These are phyloP conservation scores for Brachymystax lenok DNA, from an alignment of 2,797 vertebrate genomes.

Conservation along the genomic window DNA sequence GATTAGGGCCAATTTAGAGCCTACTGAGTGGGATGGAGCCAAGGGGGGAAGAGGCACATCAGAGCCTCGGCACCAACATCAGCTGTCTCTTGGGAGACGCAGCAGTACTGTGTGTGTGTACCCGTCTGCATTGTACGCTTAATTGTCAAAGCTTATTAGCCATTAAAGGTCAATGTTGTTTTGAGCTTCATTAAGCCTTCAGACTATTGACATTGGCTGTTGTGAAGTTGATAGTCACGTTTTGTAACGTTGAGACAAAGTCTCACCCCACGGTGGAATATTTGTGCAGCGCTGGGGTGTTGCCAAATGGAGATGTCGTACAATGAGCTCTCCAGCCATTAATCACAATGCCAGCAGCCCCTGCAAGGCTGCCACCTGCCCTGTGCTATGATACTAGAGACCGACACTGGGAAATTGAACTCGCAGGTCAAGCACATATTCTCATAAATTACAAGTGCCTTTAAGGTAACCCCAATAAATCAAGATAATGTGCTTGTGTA, in stretches of 20 bases:
- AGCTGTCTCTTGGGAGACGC: conserved; percentile 37
- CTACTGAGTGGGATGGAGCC: conserved; percentile 43
- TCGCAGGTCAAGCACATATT: background rate
- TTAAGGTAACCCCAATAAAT: background rate
- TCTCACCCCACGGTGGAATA: conserved; percentile 29
- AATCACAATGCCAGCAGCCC: conserved; percentile 28
- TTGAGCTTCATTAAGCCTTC: background rate
- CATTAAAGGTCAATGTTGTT: background rate
- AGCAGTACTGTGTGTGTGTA: conserved; percentile 17
- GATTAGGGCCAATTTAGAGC: conserved; percentile 67
- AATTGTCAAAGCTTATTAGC: background rate
- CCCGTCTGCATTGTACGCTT: background rate
- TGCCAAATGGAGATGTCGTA: conserved; percentile 42
- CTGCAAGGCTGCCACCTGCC: conserved; percentile 49
- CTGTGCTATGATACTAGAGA: background rate
- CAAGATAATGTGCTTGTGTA: background rate
- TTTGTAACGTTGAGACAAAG: conserved; percentile 24
- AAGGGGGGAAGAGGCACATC: conserved; percentile 37
- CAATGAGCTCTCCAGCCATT: conserved; percentile 23
- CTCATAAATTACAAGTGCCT: background rate
- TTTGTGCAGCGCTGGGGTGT: conserved; percentile 42
- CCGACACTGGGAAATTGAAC: background rate
- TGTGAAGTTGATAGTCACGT: conserved; percentile 23
- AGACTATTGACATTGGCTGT: background rate
- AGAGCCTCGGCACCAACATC: conserved; percentile 34